Evolutionary conservation across 1,140 invertebrate species (phyloP).

Genomic region (Vollenhovia emeryi): DNA sequence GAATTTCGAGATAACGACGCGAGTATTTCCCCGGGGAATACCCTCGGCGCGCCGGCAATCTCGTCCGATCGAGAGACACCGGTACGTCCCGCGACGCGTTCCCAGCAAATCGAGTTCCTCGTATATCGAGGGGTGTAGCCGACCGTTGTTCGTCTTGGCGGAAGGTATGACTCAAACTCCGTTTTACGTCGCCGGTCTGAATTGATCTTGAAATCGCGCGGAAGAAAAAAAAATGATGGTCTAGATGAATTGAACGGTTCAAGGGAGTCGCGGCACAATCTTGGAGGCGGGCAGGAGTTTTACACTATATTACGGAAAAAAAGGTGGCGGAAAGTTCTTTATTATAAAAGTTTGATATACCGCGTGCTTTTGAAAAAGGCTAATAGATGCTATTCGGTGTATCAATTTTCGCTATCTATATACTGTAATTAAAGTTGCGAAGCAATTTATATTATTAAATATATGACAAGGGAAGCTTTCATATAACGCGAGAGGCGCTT

Average conservation of each 20-base stretch:
- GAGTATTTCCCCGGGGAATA: constrained; percentile 61
- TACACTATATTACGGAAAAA: background rate
- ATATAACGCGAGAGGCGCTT: constrained; percentile 1
- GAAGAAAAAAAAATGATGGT: background rate
- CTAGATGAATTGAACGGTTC: background rate
- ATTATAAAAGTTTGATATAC: constrained; percentile 11
- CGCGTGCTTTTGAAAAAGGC: background rate
- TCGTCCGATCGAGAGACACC: constrained; percentile 59
- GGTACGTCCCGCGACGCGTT: constrained; percentile 52
- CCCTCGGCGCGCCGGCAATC: constrained; percentile 54
- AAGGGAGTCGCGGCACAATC: background rate
- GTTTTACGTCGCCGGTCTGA: constrained; percentile 6
- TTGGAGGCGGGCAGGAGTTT: background rate
- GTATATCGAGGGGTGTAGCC: constrained; percentile 9
- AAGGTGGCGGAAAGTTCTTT: background rate
- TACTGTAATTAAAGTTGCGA: constrained; percentile 20
- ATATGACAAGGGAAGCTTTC: constrained; percentile 9
- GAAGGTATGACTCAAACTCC: constrained; percentile 41
- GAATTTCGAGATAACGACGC: constrained; percentile 66
- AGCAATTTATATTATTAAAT: constrained; percentile 46
- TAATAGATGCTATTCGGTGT: background rate
- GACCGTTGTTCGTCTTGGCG: background rate
- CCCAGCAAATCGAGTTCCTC: constrained; percentile 46
- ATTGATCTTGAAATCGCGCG: constrained; percentile 27
- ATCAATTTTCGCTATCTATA: constrained; percentile 4